Base-by-base conservation (phyloP, 92 coral and sea anemone genomes). In the Blastomussa wellsi region DNA sequence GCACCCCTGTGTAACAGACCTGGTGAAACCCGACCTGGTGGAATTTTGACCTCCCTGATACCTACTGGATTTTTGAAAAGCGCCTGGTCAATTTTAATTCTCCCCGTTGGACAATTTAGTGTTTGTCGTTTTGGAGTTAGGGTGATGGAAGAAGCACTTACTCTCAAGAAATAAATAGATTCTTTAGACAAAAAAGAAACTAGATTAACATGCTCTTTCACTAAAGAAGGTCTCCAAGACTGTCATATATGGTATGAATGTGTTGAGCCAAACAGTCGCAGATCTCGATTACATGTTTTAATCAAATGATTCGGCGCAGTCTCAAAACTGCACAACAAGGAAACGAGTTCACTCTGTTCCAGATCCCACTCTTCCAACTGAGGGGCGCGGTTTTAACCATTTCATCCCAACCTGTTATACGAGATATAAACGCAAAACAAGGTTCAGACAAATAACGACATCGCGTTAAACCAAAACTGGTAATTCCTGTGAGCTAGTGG, bases 351-450 rank as follows among this genome's bases (percentile, higher is more conserved):
- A 13, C 74, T 41, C 20, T 83, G 44, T 42, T 2, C 74, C 87
- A 83, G 87, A 59, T 60, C 80, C 87, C 80, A 31, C 69, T 66
- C 14, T 79, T 39, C 57, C 55, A 49, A 74, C 80, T 38, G 48
- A 39, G 72, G 41, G 55, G 74, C 74, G 2, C 74, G 66, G 80
- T 74, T 83, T 69, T 31, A 59, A 31, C 73, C 65, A 64, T 41
- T 74, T 83, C 74, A 6, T 29, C 73, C 60, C 72, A 20, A 74
- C 68, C 87, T 83, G 87, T 83, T 75, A 83, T n/a, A n/a, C n/a
- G n/a, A 83, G 64, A 73, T 48, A 83, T 19, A 75, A 83, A 83
- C 59, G 20, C 32, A 83, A 57, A 64, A 5, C 17, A 42, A 77
- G n/a, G 49, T 74, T 83, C 74, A 74, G 67, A 19, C 10, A 82